Conservation (phyloP, 2,888 invertebrate genomes). For the Volucella inflata region DNA sequence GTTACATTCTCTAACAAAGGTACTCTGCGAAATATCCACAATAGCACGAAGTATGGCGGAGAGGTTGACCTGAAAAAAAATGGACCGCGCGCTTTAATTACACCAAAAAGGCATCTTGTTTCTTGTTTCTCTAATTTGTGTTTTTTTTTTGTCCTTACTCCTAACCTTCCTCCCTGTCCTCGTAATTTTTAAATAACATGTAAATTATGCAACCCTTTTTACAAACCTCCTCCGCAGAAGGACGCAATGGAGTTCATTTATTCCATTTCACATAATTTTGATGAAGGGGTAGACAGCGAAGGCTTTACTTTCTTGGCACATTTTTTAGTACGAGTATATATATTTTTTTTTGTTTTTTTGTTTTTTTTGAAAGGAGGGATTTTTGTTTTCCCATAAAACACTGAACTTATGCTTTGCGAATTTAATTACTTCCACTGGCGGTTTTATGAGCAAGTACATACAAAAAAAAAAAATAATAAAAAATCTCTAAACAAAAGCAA, state of each 20-base stretch:
- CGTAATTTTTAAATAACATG: slow-evolving; percentile 54
- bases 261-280: not conserved
- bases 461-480: not conserved
- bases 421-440: slow-evolving; percentile 57
- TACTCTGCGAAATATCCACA: too few species aligned
- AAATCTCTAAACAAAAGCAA: not conserved
- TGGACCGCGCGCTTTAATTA: slow-evolving; percentile 32
- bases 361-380: not conserved
- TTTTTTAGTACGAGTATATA: slow-evolving; percentile 40
- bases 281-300: not conserved
- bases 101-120: slow-evolving; percentile 28
- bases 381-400: slow-evolving; percentile 43
- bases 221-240: not conserved
- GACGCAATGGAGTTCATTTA: slow-evolving; percentile 22
- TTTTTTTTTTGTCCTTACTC: not conserved
- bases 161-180: not conserved
- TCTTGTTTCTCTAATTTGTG: slow-evolving; percentile 17
- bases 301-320: slow-evolving; percentile 25
- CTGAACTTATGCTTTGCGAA: slow-evolving; percentile 48
- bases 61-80: not conserved
- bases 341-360: too few species aligned
- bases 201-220: slow-evolving; percentile 64
- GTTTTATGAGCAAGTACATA: slow-evolving; percentile 28
- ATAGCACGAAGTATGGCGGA: too few species aligned
- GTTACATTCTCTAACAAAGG: too few species aligned